phyloP scores from a whole-genome alignment of 2,888 invertebrate species.

The Capitulum mitella region DNA sequence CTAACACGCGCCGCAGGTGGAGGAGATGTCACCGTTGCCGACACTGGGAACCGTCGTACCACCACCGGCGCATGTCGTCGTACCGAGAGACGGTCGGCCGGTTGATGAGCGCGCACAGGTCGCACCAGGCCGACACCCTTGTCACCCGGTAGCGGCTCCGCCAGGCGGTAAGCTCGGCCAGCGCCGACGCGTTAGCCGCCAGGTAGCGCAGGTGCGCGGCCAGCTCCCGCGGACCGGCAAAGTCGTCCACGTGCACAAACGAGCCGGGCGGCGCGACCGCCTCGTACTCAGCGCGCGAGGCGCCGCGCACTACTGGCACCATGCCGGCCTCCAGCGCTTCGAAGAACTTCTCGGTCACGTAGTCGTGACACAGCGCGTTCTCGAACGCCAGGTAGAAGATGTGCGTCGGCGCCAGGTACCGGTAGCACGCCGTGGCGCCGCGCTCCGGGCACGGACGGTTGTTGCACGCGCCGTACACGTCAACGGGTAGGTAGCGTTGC shows the following conservation, averaged over 20 bases:
- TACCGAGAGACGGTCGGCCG: background rate
- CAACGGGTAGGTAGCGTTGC: background rate
- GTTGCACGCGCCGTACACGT: background rate
- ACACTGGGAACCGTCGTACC: background rate
- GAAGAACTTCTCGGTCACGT: background rate
- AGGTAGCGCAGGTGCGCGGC: slow-evolving; percentile 24
- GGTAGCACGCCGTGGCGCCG: background rate
- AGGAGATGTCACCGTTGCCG: too few species aligned
- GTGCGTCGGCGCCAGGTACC: background rate
- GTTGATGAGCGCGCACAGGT: background rate
- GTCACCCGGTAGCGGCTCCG: background rate
- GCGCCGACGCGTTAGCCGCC: background rate
- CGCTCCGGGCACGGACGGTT: background rate
- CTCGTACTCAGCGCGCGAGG: background rate
- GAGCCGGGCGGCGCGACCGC: slow-evolving; percentile 26
- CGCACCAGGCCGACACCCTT: background rate
- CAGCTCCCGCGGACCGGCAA: slow-evolving; percentile 24
- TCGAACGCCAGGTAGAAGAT: slow-evolving; percentile 15
- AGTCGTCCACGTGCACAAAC: slow-evolving; percentile 29
- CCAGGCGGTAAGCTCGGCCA: background rate
- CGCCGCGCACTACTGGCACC: slow-evolving; percentile 28
- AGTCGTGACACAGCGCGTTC: background rate
- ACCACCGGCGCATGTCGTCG: background rate
- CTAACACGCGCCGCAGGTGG: too few species aligned
- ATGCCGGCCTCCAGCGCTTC: background rate